Conservation (phyloP, 2,888 invertebrate species). For the Lithophane leautieri region DNA sequence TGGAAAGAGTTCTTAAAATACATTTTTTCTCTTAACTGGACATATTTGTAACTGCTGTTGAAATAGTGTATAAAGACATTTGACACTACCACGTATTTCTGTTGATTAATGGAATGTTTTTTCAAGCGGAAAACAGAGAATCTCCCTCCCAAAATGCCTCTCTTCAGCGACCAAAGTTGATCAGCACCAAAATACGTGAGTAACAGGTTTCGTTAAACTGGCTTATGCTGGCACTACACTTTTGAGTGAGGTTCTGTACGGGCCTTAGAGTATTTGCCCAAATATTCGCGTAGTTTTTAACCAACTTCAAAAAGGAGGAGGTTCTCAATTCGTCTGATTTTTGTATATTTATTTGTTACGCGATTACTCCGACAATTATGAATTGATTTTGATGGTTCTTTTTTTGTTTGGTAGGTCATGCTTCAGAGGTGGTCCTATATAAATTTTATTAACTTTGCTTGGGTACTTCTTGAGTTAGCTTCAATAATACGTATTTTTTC, state of each 20-base stretch:
- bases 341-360: no score
- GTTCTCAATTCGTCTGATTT: no score
- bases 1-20: constrained; percentile 35
- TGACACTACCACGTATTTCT: constrained; percentile 32
- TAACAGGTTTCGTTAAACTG: constrained; percentile 66
- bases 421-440: no score
- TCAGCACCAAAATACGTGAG: constrained; percentile 75
- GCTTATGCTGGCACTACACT: not conserved
- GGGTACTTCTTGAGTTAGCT: no score
- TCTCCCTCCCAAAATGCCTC: constrained; percentile 50
- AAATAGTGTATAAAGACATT: constrained; percentile 26
- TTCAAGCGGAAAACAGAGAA: constrained; percentile 72
- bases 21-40: constrained; percentile 19
- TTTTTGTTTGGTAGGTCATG: no score
- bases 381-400: no score
- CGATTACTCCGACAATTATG: no score
- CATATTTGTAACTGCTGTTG: constrained; percentile 28
- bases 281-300: no score
- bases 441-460: no score
- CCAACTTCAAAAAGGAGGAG: not conserved
- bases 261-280: no score
- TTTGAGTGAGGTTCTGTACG: no score
- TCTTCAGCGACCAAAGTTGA: constrained; percentile 36
- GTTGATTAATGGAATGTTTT: constrained; percentile 58
- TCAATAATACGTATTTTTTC: no score